Evolutionary conservation across 1,140 invertebrate species (phyloP), one percentile per base, ranked within the genome.

Genomic region (Tenebrio molitor): DNA sequence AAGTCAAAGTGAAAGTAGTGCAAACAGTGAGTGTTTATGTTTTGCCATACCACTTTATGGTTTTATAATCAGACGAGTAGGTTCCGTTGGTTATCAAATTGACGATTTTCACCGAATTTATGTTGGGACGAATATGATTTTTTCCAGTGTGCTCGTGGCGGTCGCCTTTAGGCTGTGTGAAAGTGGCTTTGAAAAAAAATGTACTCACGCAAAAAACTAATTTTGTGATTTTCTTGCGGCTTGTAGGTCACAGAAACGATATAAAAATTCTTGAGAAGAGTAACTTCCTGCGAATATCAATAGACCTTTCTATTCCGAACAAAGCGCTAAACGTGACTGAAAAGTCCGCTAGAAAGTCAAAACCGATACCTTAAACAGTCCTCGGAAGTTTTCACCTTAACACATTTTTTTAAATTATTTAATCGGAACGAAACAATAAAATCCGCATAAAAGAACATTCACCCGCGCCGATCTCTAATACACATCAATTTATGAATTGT

Each of bases 151-250:
- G 17, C 3, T 44, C 14, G n/a, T n/a, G 12, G 50, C 14, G 12
- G 50, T 4, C 36, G 36, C 36, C 36, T 39, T 7, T 39, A 39
- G 5, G 36, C 36, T 39, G 36, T 12, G 50, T 58, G 50, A 58
- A 33, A 58, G 50, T 33, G 50, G 50, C 50, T 29, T 29, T 19
- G 2, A 25, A 23, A 33, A 29, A 58, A 58, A 58, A 58, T 46
- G 3, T 58, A 29, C 50, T 58, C 50, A 58, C 50, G 50, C 50
- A 58, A 58, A 58, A 58, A 58, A 58, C 50, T 58, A 58, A 58
- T 58, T 58, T 58, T 25, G 21, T 25, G 23, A 12, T 58, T 58
- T 58, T 58, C 23, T 39, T 58, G 46, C 46, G 21, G n/a, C 50
- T 58, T 58, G 50, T 58, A 58, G 50, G 50, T 58, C 50, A 58